phyloP scores from a whole-genome alignment of 92 coral and sea anemone species.

The Parazoanthus darwini region DNA sequence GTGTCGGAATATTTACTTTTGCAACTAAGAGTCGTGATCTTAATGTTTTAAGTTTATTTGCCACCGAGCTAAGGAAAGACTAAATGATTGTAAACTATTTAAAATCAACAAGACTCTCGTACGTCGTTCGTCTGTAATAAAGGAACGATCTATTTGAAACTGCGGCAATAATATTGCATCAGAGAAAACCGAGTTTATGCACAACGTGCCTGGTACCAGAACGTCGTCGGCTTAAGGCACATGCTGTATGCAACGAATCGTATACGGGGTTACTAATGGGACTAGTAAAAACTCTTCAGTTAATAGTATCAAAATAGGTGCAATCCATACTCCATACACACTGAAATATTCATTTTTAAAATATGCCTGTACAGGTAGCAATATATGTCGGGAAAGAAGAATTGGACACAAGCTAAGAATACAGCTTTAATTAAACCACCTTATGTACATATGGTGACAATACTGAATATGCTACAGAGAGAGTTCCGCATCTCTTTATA shows the following conservation, averaged over 20 bases:
- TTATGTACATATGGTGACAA: no score
- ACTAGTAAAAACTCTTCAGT: background rate
- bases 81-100: background rate
- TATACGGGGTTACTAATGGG: background rate
- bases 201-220: background rate
- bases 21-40: conserved; percentile 16
- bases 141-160: background rate
- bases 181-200: background rate
- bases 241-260: background rate
- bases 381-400: no score
- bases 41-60: conserved; percentile 10
- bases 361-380: no score
- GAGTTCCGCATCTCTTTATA: no score
- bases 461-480: no score
- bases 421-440: no score
- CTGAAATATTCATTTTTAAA: background rate
- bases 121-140: background rate
- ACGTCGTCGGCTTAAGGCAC: background rate
- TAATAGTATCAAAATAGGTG: background rate
- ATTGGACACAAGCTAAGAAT: no score
- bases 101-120: background rate
- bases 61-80: background rate
- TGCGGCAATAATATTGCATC: background rate
- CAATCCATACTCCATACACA: no score
- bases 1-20: conserved; percentile 12